Evolutionary conservation across 2,113 vertebrate genomes (phyloP), one percentile per base, ranked within the genome.

Genomic region (Corythoichthys intestinalis): DNA sequence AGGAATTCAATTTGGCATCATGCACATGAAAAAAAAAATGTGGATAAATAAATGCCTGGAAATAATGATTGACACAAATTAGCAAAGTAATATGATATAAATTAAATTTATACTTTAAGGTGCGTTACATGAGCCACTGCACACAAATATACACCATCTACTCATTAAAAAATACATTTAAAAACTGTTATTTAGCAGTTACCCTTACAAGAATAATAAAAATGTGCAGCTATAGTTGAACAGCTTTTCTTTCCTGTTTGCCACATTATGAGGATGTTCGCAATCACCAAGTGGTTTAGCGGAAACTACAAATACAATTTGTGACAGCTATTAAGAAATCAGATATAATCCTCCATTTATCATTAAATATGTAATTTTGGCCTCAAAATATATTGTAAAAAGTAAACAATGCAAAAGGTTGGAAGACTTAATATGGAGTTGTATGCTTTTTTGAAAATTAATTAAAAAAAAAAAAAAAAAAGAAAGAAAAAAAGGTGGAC

Each of bases 301-400:
- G 69, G 69, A 65, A 82, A 86, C 50, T 81, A 68, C 81, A 88
- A 5, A 11, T 58, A 60, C 12, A n/a, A 39, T 8, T 52, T 73
- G 20, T 28, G 35, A 59, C 6, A n/a, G 38, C 17, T 59, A 20
- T 8, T 56, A 56, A 56, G 53, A n/a, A 56, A 7, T 4, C 13
- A 35, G 11, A 57, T 35, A 35, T 57, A 13, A 57, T 28, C 54
- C 28, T 56, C 8, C 20, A 6, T 2, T 57, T 10, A 57, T 28
- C 12, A 4, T 9, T 34, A 2, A 4, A 28, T 28, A n/a, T 3
- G 1, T 56, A 14, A 35, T 35, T 35, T 49, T 14, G 11, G 34
- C 54, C 34, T 2, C 54, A 13, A 37, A 35, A 35, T 37, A 57
- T 35, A 35, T 13, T 57, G 28, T 37, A 35, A 57, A 57, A 35